phyloP scores from a whole-genome alignment of 2,113 vertebrate species.

The Zosterops lateralis region DNA sequence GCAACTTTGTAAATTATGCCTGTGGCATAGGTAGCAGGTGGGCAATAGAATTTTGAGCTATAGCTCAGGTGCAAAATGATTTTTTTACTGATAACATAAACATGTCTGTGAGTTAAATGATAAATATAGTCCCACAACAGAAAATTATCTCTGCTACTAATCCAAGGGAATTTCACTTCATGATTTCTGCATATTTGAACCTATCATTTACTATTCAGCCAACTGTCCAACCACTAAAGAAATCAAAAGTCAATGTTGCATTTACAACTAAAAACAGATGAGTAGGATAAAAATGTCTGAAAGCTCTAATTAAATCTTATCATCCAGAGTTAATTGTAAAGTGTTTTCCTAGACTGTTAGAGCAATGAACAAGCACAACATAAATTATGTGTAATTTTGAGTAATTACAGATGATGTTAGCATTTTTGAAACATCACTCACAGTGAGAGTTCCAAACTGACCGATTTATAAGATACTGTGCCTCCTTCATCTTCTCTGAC shows the following conservation, averaged over 20 bases:
- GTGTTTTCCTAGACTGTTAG: constrained; percentile 46
- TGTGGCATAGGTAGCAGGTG: not conserved
- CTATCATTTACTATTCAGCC: constrained; percentile 56
- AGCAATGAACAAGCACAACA: constrained; percentile 19
- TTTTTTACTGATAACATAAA: not conserved
- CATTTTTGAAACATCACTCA: constrained; percentile 47
- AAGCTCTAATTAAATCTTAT: constrained; percentile 19
- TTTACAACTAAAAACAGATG: constrained; percentile 52
- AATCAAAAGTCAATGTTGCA: constrained; percentile 30
- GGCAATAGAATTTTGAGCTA: not conserved
- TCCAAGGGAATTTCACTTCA: constrained; percentile 26
- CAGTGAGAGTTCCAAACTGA: constrained; percentile 24
- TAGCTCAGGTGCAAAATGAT: not conserved
- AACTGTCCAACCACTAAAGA: constrained; percentile 28
- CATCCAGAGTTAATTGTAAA: constrained; percentile 39
- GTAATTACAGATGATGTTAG: constrained; percentile 61
- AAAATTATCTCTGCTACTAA: constrained; percentile 27
- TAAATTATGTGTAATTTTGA: constrained; percentile 56
- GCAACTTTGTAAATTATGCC: not conserved
- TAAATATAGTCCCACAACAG: constrained; percentile 26
- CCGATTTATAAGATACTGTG: not conserved
- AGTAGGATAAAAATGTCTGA: constrained; percentile 51
- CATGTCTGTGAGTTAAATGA: not conserved
- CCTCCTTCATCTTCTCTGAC: constrained; percentile 33
- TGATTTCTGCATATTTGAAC: not conserved